Evolutionary conservation across 2,113 vertebrate genomes (phyloP).

Genomic region (Salvator merianae): DNA sequence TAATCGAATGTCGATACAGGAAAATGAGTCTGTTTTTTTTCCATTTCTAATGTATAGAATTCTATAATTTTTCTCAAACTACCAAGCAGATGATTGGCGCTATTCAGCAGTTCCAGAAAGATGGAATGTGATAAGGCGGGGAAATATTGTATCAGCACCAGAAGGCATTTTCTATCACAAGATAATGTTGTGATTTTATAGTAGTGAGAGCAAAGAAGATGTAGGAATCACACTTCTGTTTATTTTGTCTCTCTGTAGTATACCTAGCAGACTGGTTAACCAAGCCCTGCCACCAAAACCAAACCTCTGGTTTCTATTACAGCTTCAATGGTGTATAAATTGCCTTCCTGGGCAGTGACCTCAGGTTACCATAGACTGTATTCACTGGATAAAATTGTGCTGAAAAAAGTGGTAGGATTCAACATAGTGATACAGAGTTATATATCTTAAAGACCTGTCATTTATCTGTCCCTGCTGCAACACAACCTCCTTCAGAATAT

Average conservation of each 20-base stretch:
- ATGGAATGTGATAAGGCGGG: accelerated
- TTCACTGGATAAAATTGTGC: not conserved
- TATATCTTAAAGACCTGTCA: constrained; percentile 3
- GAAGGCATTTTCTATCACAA: not conserved
- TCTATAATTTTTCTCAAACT: no score
- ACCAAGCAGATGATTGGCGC: not conserved
- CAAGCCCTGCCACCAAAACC: not conserved
- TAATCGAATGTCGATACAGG: not conserved
- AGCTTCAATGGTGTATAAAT: not conserved
- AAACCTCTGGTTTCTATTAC: not conserved
- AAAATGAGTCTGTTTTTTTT: no score
- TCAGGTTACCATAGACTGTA: not conserved
- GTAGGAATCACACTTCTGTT: not conserved
- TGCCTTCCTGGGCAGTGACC: not conserved
- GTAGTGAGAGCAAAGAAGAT: not conserved
- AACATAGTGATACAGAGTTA: not conserved
- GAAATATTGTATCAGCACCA: not conserved
- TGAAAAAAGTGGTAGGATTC: not conserved
- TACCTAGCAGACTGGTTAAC: not conserved
- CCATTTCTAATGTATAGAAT: no score
- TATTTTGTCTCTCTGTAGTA: not conserved
- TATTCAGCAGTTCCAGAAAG: accelerated
- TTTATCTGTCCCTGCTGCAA: constrained; percentile 2
- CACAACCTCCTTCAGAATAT: not conserved
- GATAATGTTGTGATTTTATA: not conserved